Base-by-base conservation (phyloP, 2,888 invertebrate genomes). In the Cerceris ruficornis region DNA sequence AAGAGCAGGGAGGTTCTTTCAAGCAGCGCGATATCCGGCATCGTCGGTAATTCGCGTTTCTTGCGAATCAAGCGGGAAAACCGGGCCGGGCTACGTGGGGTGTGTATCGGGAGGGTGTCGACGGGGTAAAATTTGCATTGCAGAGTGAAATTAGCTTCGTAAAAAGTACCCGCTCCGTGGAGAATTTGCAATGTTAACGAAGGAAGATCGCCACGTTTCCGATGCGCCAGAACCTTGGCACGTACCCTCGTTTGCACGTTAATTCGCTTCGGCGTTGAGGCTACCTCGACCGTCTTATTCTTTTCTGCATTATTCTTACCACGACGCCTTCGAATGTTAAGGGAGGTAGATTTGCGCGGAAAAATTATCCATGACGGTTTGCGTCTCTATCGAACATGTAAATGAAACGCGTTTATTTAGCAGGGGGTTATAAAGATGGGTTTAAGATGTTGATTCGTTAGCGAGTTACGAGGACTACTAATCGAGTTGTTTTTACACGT, bases 111-210 rank as follows among this genome's bases (percentile, higher is more conserved):
- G 15, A 41, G 68, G 66, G 69, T 43, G 59, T 9, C 52, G 50
- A 62, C 39, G 17, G 49, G 54, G 49, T 57, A 65, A 67, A 54
- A 87, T 89, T 88, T 86, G 88, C 85, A 88, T 86, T 86, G 88
- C 87, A 88, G 81, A 87, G 84, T 82, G 76, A 86, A 87, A 87
- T 89, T 87, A 87, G 78, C 85, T 80, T 73, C 39, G 80, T 72
- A 83, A 87, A 86, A 87, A 87, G 69, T 57, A 55, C 50, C 60
- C 41, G 68, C 50, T 60, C 61, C 50, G 43, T 60, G 62, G 69
- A 72, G 75, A 85, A 88, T 88, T 87, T 88, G 86, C 87, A 88
- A 88, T 88, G 83, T 89, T 89, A 88, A 89, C 88, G 86, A 87
- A 80, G 61, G 15, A 46, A 75, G 76, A 85, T 86, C 82, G 80